Evolutionary conservation across 2,113 vertebrate species (phyloP).

Genomic region (Spheniscus mendiculus): DNA sequence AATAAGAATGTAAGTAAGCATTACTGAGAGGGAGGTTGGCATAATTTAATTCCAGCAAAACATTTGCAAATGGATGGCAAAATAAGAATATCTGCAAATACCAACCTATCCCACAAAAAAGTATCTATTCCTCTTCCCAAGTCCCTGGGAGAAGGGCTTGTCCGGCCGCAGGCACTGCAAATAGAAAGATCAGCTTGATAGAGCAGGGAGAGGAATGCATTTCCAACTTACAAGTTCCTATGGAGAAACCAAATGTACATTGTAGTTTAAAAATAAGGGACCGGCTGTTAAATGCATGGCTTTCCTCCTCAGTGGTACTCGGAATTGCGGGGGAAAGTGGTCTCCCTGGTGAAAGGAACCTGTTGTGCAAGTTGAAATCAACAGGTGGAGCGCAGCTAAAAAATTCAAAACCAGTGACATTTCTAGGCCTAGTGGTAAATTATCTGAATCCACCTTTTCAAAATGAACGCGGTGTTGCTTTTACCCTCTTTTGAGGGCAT

Average conservation of each 20-base stretch:
- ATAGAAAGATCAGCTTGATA: not conserved
- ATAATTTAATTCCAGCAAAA: not conserved
- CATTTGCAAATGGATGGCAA: not conserved
- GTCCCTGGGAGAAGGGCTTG: not conserved
- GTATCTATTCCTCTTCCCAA: not conserved
- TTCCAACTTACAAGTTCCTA: not conserved
- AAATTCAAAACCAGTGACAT: not conserved
- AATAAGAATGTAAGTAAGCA: not conserved
- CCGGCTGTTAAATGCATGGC: rapidly evolving
- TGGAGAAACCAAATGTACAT: not conserved
- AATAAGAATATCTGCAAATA: not conserved
- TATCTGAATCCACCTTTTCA: not conserved
- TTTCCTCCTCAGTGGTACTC: not conserved
- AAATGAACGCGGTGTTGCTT: not conserved
- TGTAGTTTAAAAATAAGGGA: not conserved
- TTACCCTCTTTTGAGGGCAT: not conserved
- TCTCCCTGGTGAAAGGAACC: not conserved
- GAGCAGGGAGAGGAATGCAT: not conserved
- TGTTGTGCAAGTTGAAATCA: not conserved
- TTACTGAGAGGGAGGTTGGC: not conserved
- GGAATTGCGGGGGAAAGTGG: not conserved
- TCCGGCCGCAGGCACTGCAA: not conserved
- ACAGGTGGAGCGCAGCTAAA: not conserved
- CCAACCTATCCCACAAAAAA: not conserved
- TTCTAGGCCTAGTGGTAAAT: not conserved